Evolutionary conservation across 2,797 vertebrate genomes (phyloP), one percentile per base, ranked within the genome.

Genomic region (Miichthys miiuy): DNA sequence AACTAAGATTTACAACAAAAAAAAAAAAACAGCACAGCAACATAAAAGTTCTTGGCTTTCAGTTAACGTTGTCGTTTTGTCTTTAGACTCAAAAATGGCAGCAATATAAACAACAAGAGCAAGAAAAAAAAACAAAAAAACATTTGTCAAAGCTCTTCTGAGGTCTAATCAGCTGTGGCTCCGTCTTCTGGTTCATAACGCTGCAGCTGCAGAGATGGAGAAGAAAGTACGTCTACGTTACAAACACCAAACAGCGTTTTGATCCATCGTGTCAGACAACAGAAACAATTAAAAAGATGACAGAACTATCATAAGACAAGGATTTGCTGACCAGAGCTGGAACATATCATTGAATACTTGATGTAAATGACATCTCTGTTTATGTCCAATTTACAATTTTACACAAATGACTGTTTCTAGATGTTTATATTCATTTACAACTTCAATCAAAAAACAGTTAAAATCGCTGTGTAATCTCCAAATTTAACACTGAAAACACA

Each of bases 121-220:
- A 56, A 30, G 17, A 56, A 17, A 30, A 46, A 12, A 20, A 42
- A 55, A 16, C n/a, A 46, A 12, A 20, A 41, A 13, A 42, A 13
- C 42, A 42, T 42, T 4, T 5, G 44, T n/a, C 5, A 57, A 47
- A 55, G 16, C 41, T 48, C 56, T 58, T 44, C 42, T 44, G 27
- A 12, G 20, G 48, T 61, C 64, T 90, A 92, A 8, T 91, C 89
- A 2, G 86, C 83, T 25, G 71, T 51, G 50, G 88, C 90, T 86
- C 95, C 95, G 83, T 97, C 96, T 23, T 97, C 96, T 83, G 95
- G 88, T 93, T 99, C 97, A 88, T 96, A 96, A 51, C 93, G 95
- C 92, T 95, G 94, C 87, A 99, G 95, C 98, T 99, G 82, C 25
- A 88, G 16, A 81, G 12, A 78, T 0, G 21, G 14, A 82, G 42